Percentiles rank a stretch among this genome's conserved stretches.
phyloP scores from a whole-genome alignment of 2,113 vertebrate genomes.

The Bufo gargarizans region DNA sequence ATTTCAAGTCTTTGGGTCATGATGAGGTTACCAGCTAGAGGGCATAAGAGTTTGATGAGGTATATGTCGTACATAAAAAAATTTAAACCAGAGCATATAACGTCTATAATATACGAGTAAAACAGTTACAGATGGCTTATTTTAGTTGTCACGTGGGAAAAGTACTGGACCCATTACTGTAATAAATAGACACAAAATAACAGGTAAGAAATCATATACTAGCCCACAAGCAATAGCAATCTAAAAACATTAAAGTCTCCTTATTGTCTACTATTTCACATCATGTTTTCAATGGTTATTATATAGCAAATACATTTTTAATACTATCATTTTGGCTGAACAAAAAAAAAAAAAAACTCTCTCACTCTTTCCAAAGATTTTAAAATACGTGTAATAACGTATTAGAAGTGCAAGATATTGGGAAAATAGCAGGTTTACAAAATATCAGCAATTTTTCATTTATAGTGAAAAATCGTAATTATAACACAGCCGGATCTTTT shows the following conservation, averaged over 20 bases:
- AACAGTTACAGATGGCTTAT: conserved; percentile 69
- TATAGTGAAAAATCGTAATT: neutral
- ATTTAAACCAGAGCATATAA: conserved; percentile 71
- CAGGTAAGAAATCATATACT: conserved; percentile 62
- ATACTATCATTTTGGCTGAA: neutral
- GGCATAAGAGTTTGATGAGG: conserved; percentile 82
- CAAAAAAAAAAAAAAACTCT: neutral
- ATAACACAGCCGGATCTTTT: neutral
- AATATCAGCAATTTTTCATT: conserved; percentile 13
- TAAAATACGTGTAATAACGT: neutral
- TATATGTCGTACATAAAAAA: conserved; percentile 77
- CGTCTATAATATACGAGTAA: conserved; percentile 68
- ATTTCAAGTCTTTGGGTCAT: conserved; percentile 84
- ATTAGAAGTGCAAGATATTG: neutral
- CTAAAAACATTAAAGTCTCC: conserved; percentile 60
- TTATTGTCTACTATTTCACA: conserved; percentile 57
- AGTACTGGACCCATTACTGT: conserved; percentile 64
- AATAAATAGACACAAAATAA: conserved; percentile 65
- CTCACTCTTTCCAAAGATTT: neutral
- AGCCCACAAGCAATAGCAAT: conserved; percentile 59
- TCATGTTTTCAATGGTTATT: conserved; percentile 46
- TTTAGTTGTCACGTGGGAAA: conserved; percentile 65
- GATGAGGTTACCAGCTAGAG: conserved; percentile 78
- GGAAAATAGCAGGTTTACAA: neutral
- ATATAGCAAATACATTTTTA: conserved; percentile 5